Conservation (phyloP, 2,888 invertebrate genomes). For the Leucophenga montana region DNA sequence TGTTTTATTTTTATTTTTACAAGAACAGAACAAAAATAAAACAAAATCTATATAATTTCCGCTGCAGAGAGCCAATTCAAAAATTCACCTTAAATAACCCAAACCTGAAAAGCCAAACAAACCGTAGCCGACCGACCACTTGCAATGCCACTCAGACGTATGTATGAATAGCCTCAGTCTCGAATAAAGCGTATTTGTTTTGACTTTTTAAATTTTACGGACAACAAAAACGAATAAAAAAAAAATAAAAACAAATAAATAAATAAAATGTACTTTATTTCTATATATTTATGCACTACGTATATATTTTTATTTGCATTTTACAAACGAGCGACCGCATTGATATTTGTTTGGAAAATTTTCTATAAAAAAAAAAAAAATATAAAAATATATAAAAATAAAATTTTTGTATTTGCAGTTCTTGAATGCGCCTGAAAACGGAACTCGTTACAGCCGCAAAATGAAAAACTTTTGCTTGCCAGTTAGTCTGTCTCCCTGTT, state of each 20-base stretch:
- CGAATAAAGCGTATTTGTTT: slow-evolving; percentile 11
- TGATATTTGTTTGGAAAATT: slow-evolving; percentile 44
- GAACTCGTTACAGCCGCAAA: background rate
- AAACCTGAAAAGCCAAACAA: too few species aligned
- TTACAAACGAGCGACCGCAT: slow-evolving; percentile 9
- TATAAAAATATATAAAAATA: too few species aligned
- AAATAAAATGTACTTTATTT: background rate
- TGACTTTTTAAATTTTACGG: slow-evolving; percentile 9
- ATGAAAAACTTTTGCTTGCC: background rate
- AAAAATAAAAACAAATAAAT: background rate
- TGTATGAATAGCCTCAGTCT: too few species aligned
- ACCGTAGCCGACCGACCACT: background rate
- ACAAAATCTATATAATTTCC: background rate
- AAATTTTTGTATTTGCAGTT: too few species aligned
- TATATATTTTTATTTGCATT: too few species aligned
- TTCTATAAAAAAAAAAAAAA: background rate
- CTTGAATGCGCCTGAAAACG: too few species aligned
- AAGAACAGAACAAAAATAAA: background rate
- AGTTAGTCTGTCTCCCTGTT: background rate
- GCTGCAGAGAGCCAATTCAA: too few species aligned
- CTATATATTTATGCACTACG: too few species aligned
- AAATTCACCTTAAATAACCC: too few species aligned
- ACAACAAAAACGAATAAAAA: background rate
- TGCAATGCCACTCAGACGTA: background rate
- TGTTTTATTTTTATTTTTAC: background rate